Base-by-base conservation (phyloP, 2,797 vertebrate species). In the Hyperoplus immaculatus region DNA sequence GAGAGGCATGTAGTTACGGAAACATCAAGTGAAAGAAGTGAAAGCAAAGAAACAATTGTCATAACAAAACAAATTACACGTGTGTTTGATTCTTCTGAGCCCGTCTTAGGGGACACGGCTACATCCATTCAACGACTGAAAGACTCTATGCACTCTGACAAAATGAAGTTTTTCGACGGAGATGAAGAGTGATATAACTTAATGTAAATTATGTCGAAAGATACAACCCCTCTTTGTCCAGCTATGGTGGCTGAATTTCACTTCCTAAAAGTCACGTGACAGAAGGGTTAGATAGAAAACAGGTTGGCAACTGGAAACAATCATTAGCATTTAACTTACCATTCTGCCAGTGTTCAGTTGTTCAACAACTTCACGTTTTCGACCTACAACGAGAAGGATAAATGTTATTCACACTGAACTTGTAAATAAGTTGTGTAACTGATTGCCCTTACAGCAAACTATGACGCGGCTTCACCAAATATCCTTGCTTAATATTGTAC, bases 91-190 rank as follows among this genome's bases (percentile, higher is more conserved):
- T 80, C 89, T 4, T 75, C 80, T 7, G 94, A 95, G 65, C 86
- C 92, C 55, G 86, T 92, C 77, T 86, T 86, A 69, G 91, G 86
- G 55, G 92, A 94, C 41, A 92, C 94, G 1, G 94, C 93, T 4
- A 93, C 92, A 5, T 95, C 94, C 9, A 89, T 95, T 69, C 90
- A 91, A 67, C 92, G 88, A 39, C 85, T 96, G 15, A 94, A 55
- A 89, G 91, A 96, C 73, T 89, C 92, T 4, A 88, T 96, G 77
- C 95, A 95, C 87, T 79, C 89, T 29, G 95, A 96, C 59, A 96
- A 96, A 90, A 95, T 95, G 89, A 93, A 51, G 82, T 96, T 96
- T 90, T 96, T 95, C 81, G 94, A 96, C 15, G 87, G 77, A 12
- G 83, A 75, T 16, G 85, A 93, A 57, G 87, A 91, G 81, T 93